Conservation (phyloP, 1,140 invertebrate genomes). For the Papilio machaon region DNA sequence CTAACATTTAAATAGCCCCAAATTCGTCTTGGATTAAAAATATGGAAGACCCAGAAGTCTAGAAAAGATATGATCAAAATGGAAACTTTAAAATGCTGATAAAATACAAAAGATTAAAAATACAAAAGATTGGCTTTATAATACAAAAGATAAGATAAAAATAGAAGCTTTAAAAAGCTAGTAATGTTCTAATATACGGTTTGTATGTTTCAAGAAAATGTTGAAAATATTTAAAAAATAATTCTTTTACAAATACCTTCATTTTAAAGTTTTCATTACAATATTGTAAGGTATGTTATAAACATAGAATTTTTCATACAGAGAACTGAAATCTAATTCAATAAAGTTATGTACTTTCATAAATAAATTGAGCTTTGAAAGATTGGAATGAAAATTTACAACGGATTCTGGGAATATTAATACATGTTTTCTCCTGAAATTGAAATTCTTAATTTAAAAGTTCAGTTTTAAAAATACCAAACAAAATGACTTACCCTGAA, state of each 20-base stretch:
- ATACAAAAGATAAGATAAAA: too few relatives aligned
- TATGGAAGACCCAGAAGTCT: too few relatives aligned
- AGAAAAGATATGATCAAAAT: too few relatives aligned
- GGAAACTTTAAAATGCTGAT: too few relatives aligned
- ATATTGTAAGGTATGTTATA: not conserved
- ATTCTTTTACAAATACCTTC: not conserved
- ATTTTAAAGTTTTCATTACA: not conserved
- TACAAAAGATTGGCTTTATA: too few relatives aligned
- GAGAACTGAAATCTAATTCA: not conserved
- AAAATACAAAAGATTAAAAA: too few relatives aligned
- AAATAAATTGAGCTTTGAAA: conserved; percentile 8
- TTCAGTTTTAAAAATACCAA: not conserved
- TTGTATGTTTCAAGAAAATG: not conserved
- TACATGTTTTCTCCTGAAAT: not conserved
- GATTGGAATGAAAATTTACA: not conserved
- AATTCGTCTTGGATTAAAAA: too few relatives aligned
- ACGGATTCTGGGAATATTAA: not conserved
- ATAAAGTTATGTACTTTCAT: not conserved
- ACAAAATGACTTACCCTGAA: conserved; percentile 71
- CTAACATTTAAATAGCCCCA: too few relatives aligned
- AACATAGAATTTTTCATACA: not conserved
- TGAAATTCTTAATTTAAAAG: not conserved
- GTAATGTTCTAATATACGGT: too few relatives aligned
- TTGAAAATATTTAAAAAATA: not conserved
- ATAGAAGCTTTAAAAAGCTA: too few relatives aligned